Percentiles rank a stretch among this genome's conserved stretches.
Evolutionary conservation across 1,140 invertebrate species (phyloP).

Genomic region (Heliconius himera): DNA sequence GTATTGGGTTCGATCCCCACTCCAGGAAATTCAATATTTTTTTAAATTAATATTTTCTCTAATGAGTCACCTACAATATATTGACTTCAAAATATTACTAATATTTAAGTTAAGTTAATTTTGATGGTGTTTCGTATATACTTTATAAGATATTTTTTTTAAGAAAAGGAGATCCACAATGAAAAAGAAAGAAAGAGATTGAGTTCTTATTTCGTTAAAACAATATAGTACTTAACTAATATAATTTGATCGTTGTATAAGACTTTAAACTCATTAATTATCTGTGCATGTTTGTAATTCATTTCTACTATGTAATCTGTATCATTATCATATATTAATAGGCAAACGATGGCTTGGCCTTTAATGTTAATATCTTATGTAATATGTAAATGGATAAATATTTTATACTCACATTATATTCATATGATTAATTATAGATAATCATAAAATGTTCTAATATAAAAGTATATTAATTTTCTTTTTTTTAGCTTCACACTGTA

Average conservation of each 20-base stretch:
- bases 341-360: background rate
- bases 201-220: background rate
- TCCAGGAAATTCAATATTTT: no score
- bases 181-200: background rate
- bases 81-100: no score
- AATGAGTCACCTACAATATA: no score
- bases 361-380: background rate
- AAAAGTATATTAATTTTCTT: no score
- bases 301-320: background rate
- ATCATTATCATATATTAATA: background rate
- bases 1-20: no score
- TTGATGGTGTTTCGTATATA: no score
- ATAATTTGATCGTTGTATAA: slow-evolving; percentile 2
- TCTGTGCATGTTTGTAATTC: background rate
- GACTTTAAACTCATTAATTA: background rate
- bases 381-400: background rate
- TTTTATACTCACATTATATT: background rate
- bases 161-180: no score
- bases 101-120: no score
- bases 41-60: no score
- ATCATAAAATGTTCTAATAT: background rate
- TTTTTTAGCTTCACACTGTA: no score
- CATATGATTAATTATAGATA: background rate
- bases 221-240: background rate
- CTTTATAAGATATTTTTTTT: no score